Base-by-base conservation (phyloP, 2,888 invertebrate species). In the Isotomurus palustris region DNA sequence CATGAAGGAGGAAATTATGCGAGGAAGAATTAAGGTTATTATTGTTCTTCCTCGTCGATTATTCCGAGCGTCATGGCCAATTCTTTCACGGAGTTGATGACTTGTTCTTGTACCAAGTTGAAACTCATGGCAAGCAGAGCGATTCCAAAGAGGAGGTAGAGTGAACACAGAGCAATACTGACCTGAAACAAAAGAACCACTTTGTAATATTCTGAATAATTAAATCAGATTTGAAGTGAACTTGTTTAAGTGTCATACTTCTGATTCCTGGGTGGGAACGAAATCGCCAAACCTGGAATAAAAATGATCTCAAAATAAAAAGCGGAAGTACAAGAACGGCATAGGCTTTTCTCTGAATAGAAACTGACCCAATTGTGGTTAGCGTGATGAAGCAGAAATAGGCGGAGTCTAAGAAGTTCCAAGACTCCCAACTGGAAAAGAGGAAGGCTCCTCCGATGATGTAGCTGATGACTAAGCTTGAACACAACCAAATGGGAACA, bases 101-200 rank as follows among this genome's bases (percentile, higher is more conserved):
- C 91, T 76, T 93, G 91, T 74, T 92, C 92, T 75, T 93, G 94
- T 43, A 95, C 93, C 73, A 95, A 78, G 79, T 95, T 95, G 77
- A 95, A 95, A 72, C 91, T 91, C 95, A 95, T 96, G 27, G 94
- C 94, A 66, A 95, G 78, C 44, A 95, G 77, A 0, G 94, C 91
- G 73, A 95, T 95, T 6, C 95, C 95, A 75, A 95, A 93, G 41
- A 96, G 81, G 64, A 96, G 79, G 78, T 96, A 96, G 55, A 95
- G 78, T 0, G 92, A 92, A 73, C 92, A 93, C 53, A 93, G 81
- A 0, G 92, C 92, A 63, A 95, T 83, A 68, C 85, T 84, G 67
- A 82, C 76, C 67, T 78, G 35, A 2, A 45, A 53, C 41, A 32
- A 38, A 43, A 19, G 28, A 52, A 17, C 28, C 29, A 49, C n/a